phyloP scores from a whole-genome alignment of 2,113 vertebrate species.

The Nyctereutes procyonoides region DNA sequence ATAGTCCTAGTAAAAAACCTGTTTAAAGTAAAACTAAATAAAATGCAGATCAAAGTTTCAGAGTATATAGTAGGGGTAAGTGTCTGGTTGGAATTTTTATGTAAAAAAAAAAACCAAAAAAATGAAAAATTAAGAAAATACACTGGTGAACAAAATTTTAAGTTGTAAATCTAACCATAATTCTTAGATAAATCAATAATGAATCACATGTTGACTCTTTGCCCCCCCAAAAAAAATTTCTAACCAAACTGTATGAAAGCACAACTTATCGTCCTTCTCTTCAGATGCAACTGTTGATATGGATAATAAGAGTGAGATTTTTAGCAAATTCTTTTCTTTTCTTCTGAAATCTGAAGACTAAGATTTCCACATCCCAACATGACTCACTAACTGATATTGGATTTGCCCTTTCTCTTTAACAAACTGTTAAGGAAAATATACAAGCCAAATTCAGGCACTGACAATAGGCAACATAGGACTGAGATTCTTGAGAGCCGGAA shows the following conservation, averaged over 20 bases:
- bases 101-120: not conserved
- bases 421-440: not conserved
- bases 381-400: not conserved
- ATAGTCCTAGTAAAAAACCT: not conserved
- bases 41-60: constrained; percentile 9
- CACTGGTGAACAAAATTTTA: constrained; percentile 6
- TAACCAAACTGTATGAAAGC: not conserved
- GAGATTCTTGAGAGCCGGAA: not conserved
- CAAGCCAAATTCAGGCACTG: not conserved
- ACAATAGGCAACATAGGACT: not conserved
- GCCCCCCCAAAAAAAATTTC: not conserved
- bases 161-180: not conserved
- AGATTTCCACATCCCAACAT: not conserved
- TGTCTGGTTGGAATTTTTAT: not conserved
- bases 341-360: not conserved
- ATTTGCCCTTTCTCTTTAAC: constrained; percentile 6
- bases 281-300: not conserved
- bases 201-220: not conserved
- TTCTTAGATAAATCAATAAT: not conserved
- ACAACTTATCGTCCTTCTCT: not conserved
- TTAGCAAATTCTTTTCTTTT: not conserved
- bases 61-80: not conserved
- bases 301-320: not conserved
- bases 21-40: not conserved
- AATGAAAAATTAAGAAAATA: constrained; percentile 5